Conservation (phyloP, 2,113 vertebrate genomes). For the Oncorhynchus kisutch region DNA sequence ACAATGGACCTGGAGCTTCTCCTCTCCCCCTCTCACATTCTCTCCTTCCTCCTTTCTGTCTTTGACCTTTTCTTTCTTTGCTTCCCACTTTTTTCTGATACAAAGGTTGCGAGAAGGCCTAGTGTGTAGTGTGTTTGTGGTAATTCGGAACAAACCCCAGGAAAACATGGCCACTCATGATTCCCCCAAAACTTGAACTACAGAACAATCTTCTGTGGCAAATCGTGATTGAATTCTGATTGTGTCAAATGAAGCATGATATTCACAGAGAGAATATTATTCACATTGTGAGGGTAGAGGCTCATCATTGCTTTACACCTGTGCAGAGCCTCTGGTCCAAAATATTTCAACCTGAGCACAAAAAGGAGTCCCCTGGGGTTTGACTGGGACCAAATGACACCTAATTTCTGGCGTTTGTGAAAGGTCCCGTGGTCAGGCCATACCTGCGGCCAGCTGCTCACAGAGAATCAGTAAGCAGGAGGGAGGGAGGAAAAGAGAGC, state of each 20-base stretch:
- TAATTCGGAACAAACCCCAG: background rate
- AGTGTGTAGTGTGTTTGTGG: background rate
- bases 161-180: no score
- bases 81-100: background rate
- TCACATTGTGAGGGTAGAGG: no score
- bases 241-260: no score
- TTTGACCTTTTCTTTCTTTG: background rate
- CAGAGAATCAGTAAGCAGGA: background rate
- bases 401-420: background rate
- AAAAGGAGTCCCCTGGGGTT: conserved; percentile 26
- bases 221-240: conserved; percentile 4
- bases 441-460: conserved; percentile 22
- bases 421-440: background rate
- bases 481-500: conserved; percentile 6
- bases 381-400: conserved; percentile 13
- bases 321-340: conserved; percentile 10
- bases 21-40: conserved; percentile 42
- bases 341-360: conserved; percentile 24
- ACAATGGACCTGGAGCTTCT: conserved; percentile 35
- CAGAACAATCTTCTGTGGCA: conserved; percentile 7
- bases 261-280: no score
- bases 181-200: background rate
- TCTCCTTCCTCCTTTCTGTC: conserved; percentile 13
- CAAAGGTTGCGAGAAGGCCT: background rate
- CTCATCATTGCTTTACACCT: no score